These are phyloP conservation scores for Clamator glandarius DNA, from an alignment of 2,797 vertebrate species.

Conservation along the genomic window DNA sequence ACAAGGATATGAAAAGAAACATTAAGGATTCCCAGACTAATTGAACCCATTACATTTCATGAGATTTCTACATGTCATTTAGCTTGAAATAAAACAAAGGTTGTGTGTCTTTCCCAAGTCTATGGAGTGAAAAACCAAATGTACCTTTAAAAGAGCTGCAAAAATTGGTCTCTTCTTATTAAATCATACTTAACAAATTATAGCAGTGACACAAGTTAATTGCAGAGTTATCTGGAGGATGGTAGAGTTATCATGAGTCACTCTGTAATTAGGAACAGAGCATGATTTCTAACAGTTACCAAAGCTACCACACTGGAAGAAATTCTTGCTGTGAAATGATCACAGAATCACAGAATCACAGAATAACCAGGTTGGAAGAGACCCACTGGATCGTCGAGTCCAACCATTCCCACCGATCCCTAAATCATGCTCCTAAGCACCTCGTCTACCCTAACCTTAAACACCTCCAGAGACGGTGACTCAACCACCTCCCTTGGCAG, in stretches of 20 bases:
- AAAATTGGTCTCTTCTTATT: constrained; percentile 38
- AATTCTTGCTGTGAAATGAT: neutral
- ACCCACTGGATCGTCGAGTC: no score
- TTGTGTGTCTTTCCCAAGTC: neutral
- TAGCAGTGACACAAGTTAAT: constrained; percentile 45
- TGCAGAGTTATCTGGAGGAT: constrained; percentile 27
- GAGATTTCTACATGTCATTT: neutral
- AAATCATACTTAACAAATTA: constrained; percentile 53
- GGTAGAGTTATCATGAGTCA: constrained; percentile 48
- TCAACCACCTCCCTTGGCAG: no score
- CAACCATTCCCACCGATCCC: no score
- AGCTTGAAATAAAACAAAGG: neutral
- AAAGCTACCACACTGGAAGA: neutral
- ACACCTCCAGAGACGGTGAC: no score
- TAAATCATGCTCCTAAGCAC: no score
- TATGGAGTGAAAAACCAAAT: neutral
- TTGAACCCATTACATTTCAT: neutral
- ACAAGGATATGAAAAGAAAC: neutral
- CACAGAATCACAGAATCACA: no score
- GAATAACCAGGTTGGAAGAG: no score
- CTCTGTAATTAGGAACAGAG: constrained; percentile 10
- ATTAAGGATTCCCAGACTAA: neutral
- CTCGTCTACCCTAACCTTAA: no score
- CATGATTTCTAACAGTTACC: constrained; percentile 5
- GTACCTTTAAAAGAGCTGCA: constrained; percentile 26